Percentiles rank a stretch among this genome's conserved stretches.
These are phyloP conservation scores for Philaethria dido DNA, from an alignment of 2,888 invertebrate genomes.

Conservation along the genomic window DNA sequence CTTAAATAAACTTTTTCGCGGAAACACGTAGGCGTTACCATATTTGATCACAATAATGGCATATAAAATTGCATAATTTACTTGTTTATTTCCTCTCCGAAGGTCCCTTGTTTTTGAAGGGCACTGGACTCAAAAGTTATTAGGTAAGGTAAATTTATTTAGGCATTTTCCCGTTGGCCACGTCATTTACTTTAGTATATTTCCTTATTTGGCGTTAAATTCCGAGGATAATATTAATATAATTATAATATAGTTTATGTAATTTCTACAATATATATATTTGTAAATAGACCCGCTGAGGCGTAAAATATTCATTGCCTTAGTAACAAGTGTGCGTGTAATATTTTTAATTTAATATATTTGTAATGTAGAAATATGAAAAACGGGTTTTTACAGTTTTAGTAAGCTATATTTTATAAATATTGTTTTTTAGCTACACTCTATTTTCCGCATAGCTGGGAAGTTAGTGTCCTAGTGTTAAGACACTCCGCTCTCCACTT, in stretches of 20 bases:
- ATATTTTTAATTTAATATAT: no score
- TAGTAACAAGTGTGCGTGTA: no score
- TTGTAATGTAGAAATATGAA: no score
- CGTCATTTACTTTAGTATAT: background rate
- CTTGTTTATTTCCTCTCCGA: slow-evolving; percentile 32
- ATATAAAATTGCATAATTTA: slow-evolving; percentile 42
- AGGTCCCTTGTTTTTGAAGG: slow-evolving; percentile 23
- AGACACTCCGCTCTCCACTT: no score
- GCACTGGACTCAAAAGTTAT: slow-evolving; percentile 25
- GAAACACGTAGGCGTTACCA: slow-evolving; percentile 32
- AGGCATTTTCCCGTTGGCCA: slow-evolving; percentile 16
- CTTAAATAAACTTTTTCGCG: slow-evolving; percentile 27
- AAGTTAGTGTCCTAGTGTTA: no score
- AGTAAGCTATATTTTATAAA: background rate
- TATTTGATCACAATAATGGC: slow-evolving; percentile 36
- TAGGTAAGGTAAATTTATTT: slow-evolving; percentile 17
- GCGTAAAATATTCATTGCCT: no score
- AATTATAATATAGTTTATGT: no score
- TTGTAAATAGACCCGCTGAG: no score
- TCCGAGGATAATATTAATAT: background rate
- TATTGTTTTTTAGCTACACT: no score
- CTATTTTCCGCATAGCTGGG: no score
- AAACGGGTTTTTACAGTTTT: no score
- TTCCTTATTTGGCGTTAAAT: slow-evolving; percentile 15
- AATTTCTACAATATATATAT: no score